A percentile compares a stretch with the other conserved stretches of the same genome.
These are phyloP conservation scores for Peromyscus aztecus DNA, from an alignment of 2,797 vertebrate species.

Conservation along the genomic window DNA sequence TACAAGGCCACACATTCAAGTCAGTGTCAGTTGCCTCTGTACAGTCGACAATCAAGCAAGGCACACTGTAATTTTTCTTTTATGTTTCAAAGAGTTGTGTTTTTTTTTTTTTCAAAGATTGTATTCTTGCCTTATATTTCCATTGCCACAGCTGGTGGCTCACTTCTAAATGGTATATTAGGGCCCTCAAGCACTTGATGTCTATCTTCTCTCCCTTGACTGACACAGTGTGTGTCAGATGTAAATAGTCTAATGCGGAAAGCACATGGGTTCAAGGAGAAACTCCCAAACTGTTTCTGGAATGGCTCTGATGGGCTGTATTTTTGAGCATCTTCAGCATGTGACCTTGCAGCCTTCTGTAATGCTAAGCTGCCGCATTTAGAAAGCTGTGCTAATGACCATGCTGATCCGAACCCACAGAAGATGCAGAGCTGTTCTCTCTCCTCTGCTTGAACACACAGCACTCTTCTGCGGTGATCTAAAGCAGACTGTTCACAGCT, in stretches of 20 bases:
- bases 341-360: conserved; percentile 34
- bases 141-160: conserved; percentile 75
- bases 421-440: conserved; percentile 7
- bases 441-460: conserved; percentile 1
- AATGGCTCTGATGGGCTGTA: conserved; percentile 2
- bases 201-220: conserved; percentile 77
- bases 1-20: conserved; percentile 83
- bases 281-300: conserved; percentile 60
- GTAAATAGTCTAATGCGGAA: conserved; percentile 79
- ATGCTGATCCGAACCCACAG: background rate
- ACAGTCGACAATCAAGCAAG: conserved; percentile 73
- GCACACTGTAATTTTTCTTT: conserved; percentile 83
- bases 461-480: conserved; percentile 38
- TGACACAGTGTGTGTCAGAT: conserved; percentile 77
- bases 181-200: conserved; percentile 69
- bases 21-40: conserved; percentile 78
- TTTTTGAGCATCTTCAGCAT: conserved; percentile 33
- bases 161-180: conserved; percentile 75
- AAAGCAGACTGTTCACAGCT: conserved; percentile 59
- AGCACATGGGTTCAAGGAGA: conserved; percentile 70
- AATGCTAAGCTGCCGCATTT: conserved; percentile 29
- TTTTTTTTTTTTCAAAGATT: conserved; percentile 30
- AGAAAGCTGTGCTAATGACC: conserved; percentile 70
- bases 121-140: conserved; percentile 70
- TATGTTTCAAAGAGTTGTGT: conserved; percentile 76